Percentiles rank a stretch among this genome's conserved stretches.
Evolutionary conservation across 2,888 invertebrate genomes (phyloP).

Genomic region (Cremastobaeus sp.): DNA sequence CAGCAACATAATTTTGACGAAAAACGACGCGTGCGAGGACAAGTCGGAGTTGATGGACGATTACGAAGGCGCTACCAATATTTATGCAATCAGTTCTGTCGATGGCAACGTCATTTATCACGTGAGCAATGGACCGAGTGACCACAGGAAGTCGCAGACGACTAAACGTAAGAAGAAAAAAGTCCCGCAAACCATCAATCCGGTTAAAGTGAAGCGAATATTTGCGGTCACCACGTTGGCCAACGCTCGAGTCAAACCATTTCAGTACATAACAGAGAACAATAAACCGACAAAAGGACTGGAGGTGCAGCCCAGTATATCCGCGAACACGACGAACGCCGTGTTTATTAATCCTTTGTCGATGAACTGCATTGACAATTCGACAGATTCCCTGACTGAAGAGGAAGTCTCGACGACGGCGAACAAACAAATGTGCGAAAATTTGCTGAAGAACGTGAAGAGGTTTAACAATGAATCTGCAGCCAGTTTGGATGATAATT

Average conservation of each 20-base stretch:
- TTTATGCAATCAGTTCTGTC: constrained; percentile 90
- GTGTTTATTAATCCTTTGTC: constrained; percentile 84
- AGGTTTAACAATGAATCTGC: constrained; percentile 75
- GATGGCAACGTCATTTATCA: constrained; percentile 88
- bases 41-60: constrained; percentile 73
- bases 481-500: constrained; percentile 74
- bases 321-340: constrained; percentile 80
- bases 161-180: constrained; percentile 69
- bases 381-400: constrained; percentile 75
- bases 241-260: constrained; percentile 76
- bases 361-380: constrained; percentile 73
- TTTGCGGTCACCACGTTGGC: constrained; percentile 81
- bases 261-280: constrained; percentile 78
- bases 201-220: constrained; percentile 79
- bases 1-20: constrained; percentile 76
- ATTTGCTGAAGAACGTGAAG: constrained; percentile 73
- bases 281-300: constrained; percentile 78
- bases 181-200: constrained; percentile 71
- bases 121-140: constrained; percentile 78
- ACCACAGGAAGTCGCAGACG: constrained; percentile 66
- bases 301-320: constrained; percentile 80
- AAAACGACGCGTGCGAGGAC: constrained; percentile 70
- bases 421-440: constrained; percentile 68
- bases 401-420: constrained; percentile 67
- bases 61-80: constrained; percentile 79